A percentile compares a stretch with the other conserved stretches of the same genome.
Conservation (phyloP, 1,140 invertebrate genomes). For the Leptopilina boulardi region DNA sequence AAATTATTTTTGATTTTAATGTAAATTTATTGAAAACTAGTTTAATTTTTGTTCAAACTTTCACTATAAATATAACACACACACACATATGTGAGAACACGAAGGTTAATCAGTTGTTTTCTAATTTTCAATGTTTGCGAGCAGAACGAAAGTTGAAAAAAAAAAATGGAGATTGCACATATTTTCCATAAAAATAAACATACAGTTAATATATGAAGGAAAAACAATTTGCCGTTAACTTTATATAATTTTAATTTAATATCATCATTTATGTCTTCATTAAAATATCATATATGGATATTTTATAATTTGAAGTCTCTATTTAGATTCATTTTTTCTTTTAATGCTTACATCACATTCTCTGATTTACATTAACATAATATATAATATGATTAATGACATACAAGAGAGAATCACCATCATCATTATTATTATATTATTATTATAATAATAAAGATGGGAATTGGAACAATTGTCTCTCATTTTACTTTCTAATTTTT, state of each 20-base stretch:
- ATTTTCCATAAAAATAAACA: background rate
- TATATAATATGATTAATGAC: background rate
- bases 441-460: too few relatives aligned
- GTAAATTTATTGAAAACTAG: too few relatives aligned
- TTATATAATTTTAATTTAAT: background rate
- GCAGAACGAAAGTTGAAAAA: background rate
- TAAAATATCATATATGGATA: background rate
- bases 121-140: background rate
- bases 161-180: background rate
- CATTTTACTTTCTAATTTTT: conserved; percentile 8
- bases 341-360: background rate
- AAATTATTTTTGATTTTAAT: too few relatives aligned
- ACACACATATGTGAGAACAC: background rate
- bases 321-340: background rate
- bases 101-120: conserved; percentile 21
- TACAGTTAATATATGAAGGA: background rate
- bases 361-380: background rate
- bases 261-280: background rate
- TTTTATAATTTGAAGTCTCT: conserved; percentile 8
- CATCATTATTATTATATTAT: background rate
- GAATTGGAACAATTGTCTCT: background rate
- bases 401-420: too few relatives aligned
- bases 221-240: background rate
- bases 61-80: background rate
- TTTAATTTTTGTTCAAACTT: background rate